These are phyloP conservation scores for Leptopilina boulardi DNA, from an alignment of 1,140 invertebrate species.

Conservation along the genomic window DNA sequence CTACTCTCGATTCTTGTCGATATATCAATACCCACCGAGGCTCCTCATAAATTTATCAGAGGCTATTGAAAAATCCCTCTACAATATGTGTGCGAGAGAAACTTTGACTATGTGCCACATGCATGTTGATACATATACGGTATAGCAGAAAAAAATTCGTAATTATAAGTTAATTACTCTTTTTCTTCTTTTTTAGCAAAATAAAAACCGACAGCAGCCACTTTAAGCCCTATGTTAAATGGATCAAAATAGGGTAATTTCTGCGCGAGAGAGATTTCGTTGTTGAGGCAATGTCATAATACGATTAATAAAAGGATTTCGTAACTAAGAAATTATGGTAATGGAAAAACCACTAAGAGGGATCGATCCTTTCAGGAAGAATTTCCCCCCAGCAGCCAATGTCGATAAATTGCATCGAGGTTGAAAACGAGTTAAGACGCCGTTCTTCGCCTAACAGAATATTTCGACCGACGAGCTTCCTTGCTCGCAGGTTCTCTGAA, in stretches of 20 bases:
- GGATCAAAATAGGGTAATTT: no score
- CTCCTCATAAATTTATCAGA: slow-evolving; percentile 7
- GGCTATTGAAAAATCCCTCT: background rate
- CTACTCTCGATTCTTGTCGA: slow-evolving; percentile 7
- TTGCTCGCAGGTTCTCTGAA: slow-evolving; percentile 25
- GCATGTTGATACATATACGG: no score
- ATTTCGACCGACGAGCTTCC: slow-evolving; percentile 20
- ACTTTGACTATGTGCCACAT: no score
- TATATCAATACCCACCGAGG: background rate
- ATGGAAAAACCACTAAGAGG: slow-evolving; percentile 30
- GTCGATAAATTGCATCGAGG: slow-evolving; percentile 27
- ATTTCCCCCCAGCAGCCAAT: slow-evolving; percentile 12
- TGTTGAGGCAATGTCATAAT: background rate
- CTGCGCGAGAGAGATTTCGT: background rate
- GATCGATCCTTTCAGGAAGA: slow-evolving; percentile 22
- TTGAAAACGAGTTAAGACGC: slow-evolving; percentile 31
- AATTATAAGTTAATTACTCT: no score
- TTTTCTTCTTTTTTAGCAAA: no score
- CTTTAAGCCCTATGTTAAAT: no score
- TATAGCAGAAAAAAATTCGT: no score
- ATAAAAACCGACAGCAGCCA: no score
- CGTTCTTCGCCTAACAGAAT: slow-evolving; percentile 31
- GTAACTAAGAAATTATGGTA: slow-evolving; percentile 20
- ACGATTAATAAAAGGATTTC: slow-evolving; percentile 1
- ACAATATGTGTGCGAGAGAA: no score